A percentile compares a stretch with the other conserved stretches of the same genome.
Conservation (phyloP, 2,888 invertebrate genomes). For the Xylota segnis region DNA sequence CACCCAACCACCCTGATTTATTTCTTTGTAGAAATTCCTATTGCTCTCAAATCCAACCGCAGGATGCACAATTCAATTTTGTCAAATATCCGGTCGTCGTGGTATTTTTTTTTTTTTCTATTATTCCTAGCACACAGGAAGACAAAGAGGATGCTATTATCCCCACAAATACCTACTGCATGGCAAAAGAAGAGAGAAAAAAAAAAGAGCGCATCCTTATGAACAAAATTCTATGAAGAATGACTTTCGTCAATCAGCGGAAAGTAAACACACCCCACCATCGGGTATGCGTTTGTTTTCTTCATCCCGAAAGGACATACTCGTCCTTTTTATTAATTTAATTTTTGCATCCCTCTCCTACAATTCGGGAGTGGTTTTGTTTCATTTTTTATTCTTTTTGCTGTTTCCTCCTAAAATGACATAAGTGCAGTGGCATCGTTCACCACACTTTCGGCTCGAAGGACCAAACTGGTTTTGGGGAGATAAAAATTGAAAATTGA, state of each 20-base stretch:
- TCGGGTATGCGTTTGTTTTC: slow-evolving; percentile 14
- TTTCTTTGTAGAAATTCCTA: slow-evolving; percentile 14
- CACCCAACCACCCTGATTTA: slow-evolving; percentile 7
- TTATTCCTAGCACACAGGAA: neutral
- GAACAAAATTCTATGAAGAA: slow-evolving; percentile 34
- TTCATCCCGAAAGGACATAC: neutral
- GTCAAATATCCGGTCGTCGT: slow-evolving; percentile 27
- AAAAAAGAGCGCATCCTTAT: slow-evolving; percentile 9
- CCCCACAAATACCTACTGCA: slow-evolving; percentile 3
- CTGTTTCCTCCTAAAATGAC: slow-evolving; percentile 22
- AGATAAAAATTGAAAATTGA: slow-evolving; percentile 59
- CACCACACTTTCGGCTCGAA: slow-evolving; percentile 9
- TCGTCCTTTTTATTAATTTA: slow-evolving; percentile 54
- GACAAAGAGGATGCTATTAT: slow-evolving; percentile 41
- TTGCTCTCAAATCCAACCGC: neutral
- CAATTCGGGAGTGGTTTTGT: slow-evolving; percentile 26
- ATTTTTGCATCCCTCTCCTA: slow-evolving; percentile 1
- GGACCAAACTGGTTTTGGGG: neutral
- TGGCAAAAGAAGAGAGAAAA: too few relatives aligned
- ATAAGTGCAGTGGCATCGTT: slow-evolving; percentile 31
- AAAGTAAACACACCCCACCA: slow-evolving; percentile 32
- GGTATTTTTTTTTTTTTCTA: neutral
- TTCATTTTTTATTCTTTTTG: too few relatives aligned
- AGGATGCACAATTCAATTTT: slow-evolving; percentile 48
- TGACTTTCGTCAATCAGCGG: slow-evolving; percentile 55